A percentile compares a stretch with the other conserved stretches of the same genome.
phyloP scores from a whole-genome alignment of 2,113 vertebrate species.

The Mugil cephalus region DNA sequence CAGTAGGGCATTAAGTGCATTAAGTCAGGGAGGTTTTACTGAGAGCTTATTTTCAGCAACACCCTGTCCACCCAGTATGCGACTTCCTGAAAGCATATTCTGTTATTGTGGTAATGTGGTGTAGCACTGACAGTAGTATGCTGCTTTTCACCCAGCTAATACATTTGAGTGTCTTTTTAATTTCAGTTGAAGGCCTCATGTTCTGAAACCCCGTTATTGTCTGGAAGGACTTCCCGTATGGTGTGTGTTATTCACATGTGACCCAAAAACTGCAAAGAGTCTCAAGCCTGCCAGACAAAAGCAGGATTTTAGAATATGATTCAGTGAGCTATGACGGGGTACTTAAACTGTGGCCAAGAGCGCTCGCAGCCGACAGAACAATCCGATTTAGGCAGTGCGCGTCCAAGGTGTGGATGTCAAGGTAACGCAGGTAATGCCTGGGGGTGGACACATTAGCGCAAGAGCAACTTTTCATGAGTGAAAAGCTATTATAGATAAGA shows the following conservation, averaged over 20 bases:
- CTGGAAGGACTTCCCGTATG: not conserved
- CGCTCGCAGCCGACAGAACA: not conserved
- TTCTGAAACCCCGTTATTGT: too few relatives aligned
- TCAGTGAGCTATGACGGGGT: not conserved
- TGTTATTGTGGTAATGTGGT: not conserved
- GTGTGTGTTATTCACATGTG: not conserved
- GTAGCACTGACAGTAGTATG: not conserved
- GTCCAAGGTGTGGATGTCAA: constrained; percentile 31
- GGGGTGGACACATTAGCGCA: not conserved
- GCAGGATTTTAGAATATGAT: not conserved
- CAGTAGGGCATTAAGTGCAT: not conserved
- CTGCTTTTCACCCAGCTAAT: not conserved
- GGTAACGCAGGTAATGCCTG: constrained; percentile 12
- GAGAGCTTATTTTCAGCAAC: too few relatives aligned
- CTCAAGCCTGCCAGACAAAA: not conserved
- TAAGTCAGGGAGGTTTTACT: not conserved
- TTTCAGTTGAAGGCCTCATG: too few relatives aligned
- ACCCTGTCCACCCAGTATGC: too few relatives aligned
- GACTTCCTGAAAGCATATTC: not conserved
- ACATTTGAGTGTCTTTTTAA: not conserved
- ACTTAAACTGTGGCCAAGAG: not conserved
- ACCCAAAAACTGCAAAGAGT: not conserved
- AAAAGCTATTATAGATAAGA: constrained; percentile 43
- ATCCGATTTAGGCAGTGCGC: constrained; percentile 4
- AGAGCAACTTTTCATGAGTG: constrained; percentile 13